Conservation (phyloP, 2,888 invertebrate species). For the Oscheius sp. region DNA sequence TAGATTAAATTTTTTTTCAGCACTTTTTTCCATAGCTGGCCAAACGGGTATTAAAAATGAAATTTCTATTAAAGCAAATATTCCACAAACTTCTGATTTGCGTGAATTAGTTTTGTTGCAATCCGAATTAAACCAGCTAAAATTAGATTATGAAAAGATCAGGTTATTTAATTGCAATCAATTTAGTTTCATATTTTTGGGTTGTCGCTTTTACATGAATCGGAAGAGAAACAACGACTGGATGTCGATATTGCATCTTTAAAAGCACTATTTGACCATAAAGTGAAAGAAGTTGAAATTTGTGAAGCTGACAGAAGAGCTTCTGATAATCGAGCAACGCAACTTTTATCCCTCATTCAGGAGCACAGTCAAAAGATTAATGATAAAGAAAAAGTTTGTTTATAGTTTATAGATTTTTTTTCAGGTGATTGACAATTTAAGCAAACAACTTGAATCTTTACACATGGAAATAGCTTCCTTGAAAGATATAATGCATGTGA, state of each 20-base stretch:
- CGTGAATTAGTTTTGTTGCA: not conserved
- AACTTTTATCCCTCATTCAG: not conserved
- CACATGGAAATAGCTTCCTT: not conserved
- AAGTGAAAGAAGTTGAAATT: not conserved
- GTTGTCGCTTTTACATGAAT: no score
- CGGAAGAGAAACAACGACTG: not conserved
- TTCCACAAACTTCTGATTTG: not conserved
- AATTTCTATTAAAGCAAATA: not conserved
- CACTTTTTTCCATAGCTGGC: no score
- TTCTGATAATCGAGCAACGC: not conserved
- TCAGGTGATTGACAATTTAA: not conserved
- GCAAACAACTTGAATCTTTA: not conserved
- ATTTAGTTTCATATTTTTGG: not conserved
- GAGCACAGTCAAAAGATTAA: not conserved
- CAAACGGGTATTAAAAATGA: not conserved
- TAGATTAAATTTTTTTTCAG: not conserved
- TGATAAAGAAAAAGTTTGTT: slow-evolving; percentile 1
- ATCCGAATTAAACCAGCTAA: not conserved
- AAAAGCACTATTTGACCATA: not conserved
- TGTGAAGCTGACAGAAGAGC: not conserved
- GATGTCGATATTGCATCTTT: not conserved
- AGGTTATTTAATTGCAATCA: not conserved
- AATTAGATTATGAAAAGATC: slow-evolving; percentile 2
- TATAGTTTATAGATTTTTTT: not conserved
- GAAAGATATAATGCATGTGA: not conserved